Base-by-base conservation (phyloP, 2,113 vertebrate genomes). In the Caranx ignobilis region DNA sequence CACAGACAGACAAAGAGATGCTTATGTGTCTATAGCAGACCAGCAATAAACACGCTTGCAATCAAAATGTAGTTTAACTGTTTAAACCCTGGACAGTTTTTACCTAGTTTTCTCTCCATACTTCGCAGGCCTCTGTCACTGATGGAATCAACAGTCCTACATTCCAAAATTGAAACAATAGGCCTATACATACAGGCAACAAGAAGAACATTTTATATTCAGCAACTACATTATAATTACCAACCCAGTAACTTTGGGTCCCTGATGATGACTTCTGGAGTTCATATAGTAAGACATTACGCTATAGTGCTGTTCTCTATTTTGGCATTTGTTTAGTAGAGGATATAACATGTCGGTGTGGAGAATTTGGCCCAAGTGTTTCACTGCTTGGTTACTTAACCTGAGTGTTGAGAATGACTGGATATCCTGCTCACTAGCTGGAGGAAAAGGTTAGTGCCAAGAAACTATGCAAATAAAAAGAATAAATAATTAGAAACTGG, bases 1-100 rank as follows among this genome's bases (percentile, higher is more conserved):
- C 60, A 4, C 32, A 57, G 39, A 48, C 69, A 47, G 81, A 86
- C 87, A 77, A 79, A 87, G 80, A 79, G 71, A 68, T n/a, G 76
- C 83, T 54, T n/a, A 39, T 39, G 65, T 60, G 55, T 11, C 71
- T 18, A 34, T 21, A 55, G 62, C 26, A 48, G 13, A 18, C 3
- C 6, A 4, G 47, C 41, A 71, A 43, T 57, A 41, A 79, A 76
- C 45, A 69, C 77, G 34, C 50, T 61, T 15, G 13, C 50, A 76
- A 79, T 85, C 62, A 43, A 61, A 69, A 61, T 59, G 21, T 66
- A 39, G 55, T 65, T 45, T 50, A 78, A 75, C 43, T 18, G 52
- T 39, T 26, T 66, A n/a, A 55, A 67, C 31, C 13, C 5, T 6
- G 4, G 4, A 45, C 48, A 55, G 41, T 13, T 54, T 12, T 11